Percentiles rank a stretch among this genome's conserved stretches.
Conservation (phyloP, 2,797 vertebrate species). For the Anas bernieri region DNA sequence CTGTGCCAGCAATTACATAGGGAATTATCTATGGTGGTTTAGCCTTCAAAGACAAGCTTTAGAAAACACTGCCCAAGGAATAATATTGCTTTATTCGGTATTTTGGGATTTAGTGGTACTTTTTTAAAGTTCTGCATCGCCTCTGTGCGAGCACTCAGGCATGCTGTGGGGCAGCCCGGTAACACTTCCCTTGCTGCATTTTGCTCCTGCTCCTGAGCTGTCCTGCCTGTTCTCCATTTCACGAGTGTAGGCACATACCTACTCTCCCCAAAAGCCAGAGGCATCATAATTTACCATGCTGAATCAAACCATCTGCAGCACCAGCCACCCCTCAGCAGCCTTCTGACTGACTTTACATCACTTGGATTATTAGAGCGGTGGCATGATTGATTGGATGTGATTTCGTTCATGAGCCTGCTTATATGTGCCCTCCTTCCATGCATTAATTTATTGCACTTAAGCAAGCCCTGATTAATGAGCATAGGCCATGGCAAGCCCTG, state of each 20-base stretch:
- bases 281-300: neutral
- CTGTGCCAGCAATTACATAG: neutral
- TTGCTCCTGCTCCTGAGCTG: neutral
- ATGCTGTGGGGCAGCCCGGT: accelerated
- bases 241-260: neutral
- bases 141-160: neutral
- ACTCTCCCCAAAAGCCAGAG: neutral
- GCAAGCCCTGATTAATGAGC: accelerated
- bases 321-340: neutral
- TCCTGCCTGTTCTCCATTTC: neutral
- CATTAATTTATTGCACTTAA: neutral
- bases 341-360: neutral
- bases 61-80: neutral
- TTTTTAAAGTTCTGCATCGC: neutral
- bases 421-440: neutral
- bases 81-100: neutral
- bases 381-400: neutral
- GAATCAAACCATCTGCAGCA: neutral
- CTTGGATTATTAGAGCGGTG: neutral
- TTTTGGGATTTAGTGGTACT: neutral
- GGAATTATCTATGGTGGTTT: slow-evolving; percentile 25
- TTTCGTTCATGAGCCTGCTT: neutral
- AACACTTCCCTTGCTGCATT: neutral
- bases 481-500: neutral
- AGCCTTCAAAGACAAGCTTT: slow-evolving; percentile 31